Percentiles rank a stretch among this genome's conserved stretches.
Evolutionary conservation across 1,140 invertebrate species (phyloP).

Genomic region (Heliconius hewitsoni): DNA sequence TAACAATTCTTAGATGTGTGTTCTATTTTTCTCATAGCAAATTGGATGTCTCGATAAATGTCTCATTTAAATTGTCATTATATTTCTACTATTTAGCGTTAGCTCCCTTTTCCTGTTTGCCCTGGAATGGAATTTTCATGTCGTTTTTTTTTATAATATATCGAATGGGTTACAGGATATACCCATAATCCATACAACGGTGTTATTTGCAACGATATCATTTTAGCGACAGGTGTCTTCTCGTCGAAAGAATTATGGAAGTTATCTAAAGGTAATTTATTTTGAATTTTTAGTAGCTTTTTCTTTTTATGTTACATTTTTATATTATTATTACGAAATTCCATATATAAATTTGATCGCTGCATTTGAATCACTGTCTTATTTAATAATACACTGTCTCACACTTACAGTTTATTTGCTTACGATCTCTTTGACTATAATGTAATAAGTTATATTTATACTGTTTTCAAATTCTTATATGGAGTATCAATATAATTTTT

Average conservation of each 20-base stretch:
- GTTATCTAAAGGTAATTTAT: constrained; percentile 93
- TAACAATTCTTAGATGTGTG: background rate
- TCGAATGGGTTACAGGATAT: constrained; percentile 88
- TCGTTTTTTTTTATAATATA: constrained; percentile 47
- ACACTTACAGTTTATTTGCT: too few species aligned
- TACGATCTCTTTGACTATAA: too few species aligned
- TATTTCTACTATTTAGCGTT: background rate
- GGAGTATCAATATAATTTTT: background rate
- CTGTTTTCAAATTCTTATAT: background rate
- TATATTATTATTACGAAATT: background rate
- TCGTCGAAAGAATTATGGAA: constrained; percentile 98
- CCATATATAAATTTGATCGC: background rate
- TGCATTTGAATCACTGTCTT: background rate
- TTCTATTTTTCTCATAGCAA: background rate
- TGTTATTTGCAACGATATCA: constrained; percentile 98
- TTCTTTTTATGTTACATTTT: background rate
- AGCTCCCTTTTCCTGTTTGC: constrained; percentile 9
- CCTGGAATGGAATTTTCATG: constrained; percentile 2
- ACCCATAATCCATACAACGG: constrained; percentile 98
- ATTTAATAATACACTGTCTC: too few species aligned
- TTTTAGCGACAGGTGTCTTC: constrained; percentile 98
- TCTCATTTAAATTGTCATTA: background rate
- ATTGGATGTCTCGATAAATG: background rate
- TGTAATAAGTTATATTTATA: too few species aligned
- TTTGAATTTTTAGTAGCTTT: background rate